These are phyloP conservation scores for Rattus rattus DNA, from an alignment of 2,113 vertebrate genomes.

Conservation along the genomic window DNA sequence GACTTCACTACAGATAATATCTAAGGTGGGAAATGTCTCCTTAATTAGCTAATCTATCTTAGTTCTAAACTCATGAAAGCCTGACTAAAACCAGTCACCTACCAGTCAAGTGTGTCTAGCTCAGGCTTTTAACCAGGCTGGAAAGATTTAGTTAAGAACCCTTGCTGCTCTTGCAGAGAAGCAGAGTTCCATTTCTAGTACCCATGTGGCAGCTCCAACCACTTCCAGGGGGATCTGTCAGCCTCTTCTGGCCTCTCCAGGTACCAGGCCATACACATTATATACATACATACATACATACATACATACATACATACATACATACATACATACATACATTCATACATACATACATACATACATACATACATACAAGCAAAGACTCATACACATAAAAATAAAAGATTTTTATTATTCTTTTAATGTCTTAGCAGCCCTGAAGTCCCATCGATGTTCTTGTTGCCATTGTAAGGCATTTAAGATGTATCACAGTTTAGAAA, in stretches of 20 bases:
- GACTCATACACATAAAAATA: background rate
- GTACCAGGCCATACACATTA: background rate
- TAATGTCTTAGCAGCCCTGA: slow-evolving; percentile 1
- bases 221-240: background rate
- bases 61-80: slow-evolving; percentile 12
- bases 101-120: background rate
- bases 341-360: background rate
- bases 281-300: background rate
- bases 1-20: background rate
- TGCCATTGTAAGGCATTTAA: background rate
- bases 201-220: background rate
- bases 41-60: slow-evolving; percentile 22
- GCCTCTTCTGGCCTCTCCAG: background rate
- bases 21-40: background rate
- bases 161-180: background rate
- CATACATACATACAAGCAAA: background rate
- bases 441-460: background rate
- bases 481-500: background rate
- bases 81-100: slow-evolving; percentile 27
- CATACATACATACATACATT: background rate
- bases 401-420: background rate
- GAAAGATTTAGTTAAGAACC: background rate
- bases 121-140: slow-evolving; percentile 13
- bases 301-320: no score
- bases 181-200: background rate